Evolutionary conservation across 2,797 vertebrate genomes (phyloP).

Genomic region (Hippopotamyrus pictus): DNA sequence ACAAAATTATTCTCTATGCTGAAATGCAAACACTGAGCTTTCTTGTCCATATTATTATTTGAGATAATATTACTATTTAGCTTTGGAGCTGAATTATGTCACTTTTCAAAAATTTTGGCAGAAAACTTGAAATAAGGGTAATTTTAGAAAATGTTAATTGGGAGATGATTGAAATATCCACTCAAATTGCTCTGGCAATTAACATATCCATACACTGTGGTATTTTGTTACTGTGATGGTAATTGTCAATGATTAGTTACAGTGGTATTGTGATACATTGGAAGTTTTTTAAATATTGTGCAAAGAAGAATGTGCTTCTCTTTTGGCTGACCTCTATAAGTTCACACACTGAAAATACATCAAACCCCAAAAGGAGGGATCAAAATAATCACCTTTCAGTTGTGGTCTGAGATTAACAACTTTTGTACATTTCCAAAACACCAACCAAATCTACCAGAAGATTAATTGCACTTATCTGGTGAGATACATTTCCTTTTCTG

Average conservation of each 20-base stretch:
- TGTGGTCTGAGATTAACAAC: neutral
- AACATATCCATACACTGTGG: neutral
- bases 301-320: neutral
- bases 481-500: conserved; percentile 18
- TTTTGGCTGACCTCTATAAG: neutral
- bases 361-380: neutral
- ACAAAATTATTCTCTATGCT: neutral
- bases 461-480: conserved; percentile 29
- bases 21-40: neutral
- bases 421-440: neutral
- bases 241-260: neutral
- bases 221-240: neutral
- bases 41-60: neutral
- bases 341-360: neutral
- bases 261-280: neutral
- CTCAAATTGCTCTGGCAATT: neutral
- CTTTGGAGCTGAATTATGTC: neutral
- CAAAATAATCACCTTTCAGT: conserved; percentile 19
- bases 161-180: neutral
- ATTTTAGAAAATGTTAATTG: neutral
- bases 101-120: neutral
- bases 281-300: neutral
- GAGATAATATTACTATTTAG: neutral
- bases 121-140: neutral
- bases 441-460: conserved; percentile 15